Evolutionary conservation across 92 coral and sea anemone species (phyloP), one percentile per base, ranked within the genome.

Genomic region (Epizoanthus scotinus): DNA sequence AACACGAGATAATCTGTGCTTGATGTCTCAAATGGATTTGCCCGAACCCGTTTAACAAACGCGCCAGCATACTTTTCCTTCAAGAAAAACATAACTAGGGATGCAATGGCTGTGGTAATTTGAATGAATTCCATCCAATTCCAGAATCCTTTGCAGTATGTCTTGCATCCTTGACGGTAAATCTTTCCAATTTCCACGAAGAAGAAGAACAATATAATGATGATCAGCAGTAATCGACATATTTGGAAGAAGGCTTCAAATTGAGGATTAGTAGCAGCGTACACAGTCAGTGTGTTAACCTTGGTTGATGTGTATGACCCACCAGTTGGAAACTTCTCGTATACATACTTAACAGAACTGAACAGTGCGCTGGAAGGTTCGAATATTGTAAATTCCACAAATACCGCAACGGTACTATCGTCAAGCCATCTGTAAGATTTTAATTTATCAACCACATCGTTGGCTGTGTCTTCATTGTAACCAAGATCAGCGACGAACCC

Each of bases 401-500:
- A 87, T 17, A 92, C 83, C 1, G 87, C 97, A 8, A 58, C 88
- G 3, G 97, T 91, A 15, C 81, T 69, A 19, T 79, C 70, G 71
- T 92, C 97, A 8, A 91, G 67, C 97, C 97, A 92, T 24, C 80
- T 77, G 66, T 91, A 75, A 67, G 40, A 67, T 36, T 87, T 28
- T 2, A 92, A 80, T 17, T 73, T 75, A 40, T 85, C 31, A 9
- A 92, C 54, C 13, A 90, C 88, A 1, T 63, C 72, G 55, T 61
- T 62, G 21, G 97, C 97, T 28, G 91, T 81, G 44, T 80, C 67
- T 25, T 67, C 62, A 57, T 92, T 85, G 83, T 92, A 90, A n/a
- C 97, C 97, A 64, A 92, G 79, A 72, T 89, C 97, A 10, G 93
- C 91, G 24, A 89, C 91, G 34, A 74, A 92, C 20, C 97, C 97